Evolutionary conservation across 2,888 invertebrate genomes (phyloP), one percentile per base, ranked within the genome.

Genomic region (Leucania comma): DNA sequence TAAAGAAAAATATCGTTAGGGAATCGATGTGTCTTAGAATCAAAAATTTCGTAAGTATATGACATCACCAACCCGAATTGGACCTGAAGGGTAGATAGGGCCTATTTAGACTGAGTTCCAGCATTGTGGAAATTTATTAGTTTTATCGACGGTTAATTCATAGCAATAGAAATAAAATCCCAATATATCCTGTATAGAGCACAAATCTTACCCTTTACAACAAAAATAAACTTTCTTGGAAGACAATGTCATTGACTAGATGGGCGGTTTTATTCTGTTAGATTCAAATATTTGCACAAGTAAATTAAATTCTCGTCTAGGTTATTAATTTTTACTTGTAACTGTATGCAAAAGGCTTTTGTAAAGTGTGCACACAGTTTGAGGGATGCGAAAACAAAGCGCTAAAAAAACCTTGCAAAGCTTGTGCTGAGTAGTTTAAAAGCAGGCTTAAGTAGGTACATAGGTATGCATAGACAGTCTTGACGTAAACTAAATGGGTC

Each of bases 401-500:
- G 12, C 20, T 51, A 50, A 51, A 61, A 51, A 70, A 57, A 61
- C 10, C n/a, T 58, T 53, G 29, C 8, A 12, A 17, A 24, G 29
- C 48, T 24, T 56, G 24, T 10, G 12, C 9, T 58, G 26, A 22
- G 17, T 42, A 22, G 46, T 67, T 51, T 8, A 51, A n/a, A n/a
- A 67, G 51, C 12, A 42, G 58, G 48, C 20, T 26, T n/a, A 50
- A 24, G 42, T 62, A 24, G 17, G 32, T 62, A 29, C 17, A 42
- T 42, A 42, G 26, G n/a, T 53, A 38, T 26, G 59, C 54, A 12
- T 61, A 64, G 51, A 59, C 62, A 56, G 56, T 66, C 64, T 75
- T 82, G 75, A 69, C 65, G 68, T 73, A 75, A 72, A 74, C 82
- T 82, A 77, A 87, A 87, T 84, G 84, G 82, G 80, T 72, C 80